Base-by-base conservation (phyloP, 2,113 vertebrate genomes). In the Xiphophorus maculatus region DNA sequence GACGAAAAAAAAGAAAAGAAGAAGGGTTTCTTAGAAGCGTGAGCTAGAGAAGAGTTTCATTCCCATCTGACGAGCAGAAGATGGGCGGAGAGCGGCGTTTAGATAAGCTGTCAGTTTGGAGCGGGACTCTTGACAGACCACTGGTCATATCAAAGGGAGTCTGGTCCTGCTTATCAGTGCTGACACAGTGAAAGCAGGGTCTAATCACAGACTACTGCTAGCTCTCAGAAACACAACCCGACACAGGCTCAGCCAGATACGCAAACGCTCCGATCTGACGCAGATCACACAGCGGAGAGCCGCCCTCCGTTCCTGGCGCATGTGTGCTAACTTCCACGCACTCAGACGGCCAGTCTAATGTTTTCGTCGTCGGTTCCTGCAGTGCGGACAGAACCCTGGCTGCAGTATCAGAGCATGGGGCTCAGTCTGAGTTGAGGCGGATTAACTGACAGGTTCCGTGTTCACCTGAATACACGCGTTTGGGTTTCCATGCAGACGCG, bases 131-230 rank as follows among this genome's bases (percentile, higher is more conserved):
- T 94, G 94, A 94, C 91, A 94, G 92, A 90, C 88, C 85, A 79
- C 87, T 93, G 93, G 89, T 75, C 90, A 86, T 90, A 93, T 91
- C 93, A 93, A 90, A 94, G 92, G 70, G 69, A 90, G 78, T 78
- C 80, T 83, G 91, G 89, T 77, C 90, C 80, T 37, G 88, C 92
- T 94, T 94, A 94, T 94, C 94, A 90, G 93, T 86, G 93, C 88
- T 94, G 94, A 95, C 94, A 94, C 85, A 74, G 76, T 74, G 85
- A 80, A 87, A 88, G 88, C 90, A 71, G 85, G 83, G 64, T 79
- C 80, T 92, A 90, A 93, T 94, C 91, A 92, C 84, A 42, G 85
- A 82, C 89, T 87, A 84, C 88, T 90, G 87, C 74, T 87, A 63
- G 76, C 88, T 74, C 86, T 89, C 85, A 86, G 40, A 79, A 82